These are phyloP conservation scores for Sarcoramphus papa DNA, from an alignment of 2,797 vertebrate species.

Conservation along the genomic window DNA sequence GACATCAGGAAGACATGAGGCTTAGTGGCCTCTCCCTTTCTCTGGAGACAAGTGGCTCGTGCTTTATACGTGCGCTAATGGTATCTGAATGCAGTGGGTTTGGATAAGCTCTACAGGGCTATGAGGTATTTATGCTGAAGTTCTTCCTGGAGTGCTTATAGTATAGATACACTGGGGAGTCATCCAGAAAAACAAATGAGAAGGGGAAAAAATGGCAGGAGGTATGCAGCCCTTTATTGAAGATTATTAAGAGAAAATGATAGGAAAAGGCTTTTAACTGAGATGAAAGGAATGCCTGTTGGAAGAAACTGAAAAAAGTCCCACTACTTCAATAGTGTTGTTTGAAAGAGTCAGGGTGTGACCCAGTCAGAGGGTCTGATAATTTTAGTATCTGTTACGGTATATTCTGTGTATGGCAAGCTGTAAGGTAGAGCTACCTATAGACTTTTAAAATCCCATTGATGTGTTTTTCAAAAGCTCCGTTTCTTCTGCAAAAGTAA, in stretches of 20 bases:
- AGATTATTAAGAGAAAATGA: not conserved
- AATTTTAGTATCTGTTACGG: not conserved
- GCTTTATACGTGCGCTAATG: not conserved
- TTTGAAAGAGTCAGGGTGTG: not conserved
- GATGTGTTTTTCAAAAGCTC: not conserved
- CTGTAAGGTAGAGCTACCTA: not conserved
- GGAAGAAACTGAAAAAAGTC: not conserved
- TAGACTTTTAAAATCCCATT: not conserved
- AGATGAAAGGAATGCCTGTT: conserved; percentile 5
- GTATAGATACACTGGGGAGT: not conserved
- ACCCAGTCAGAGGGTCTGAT: not conserved
- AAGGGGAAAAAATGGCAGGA: not conserved
- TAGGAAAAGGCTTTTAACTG: conserved; percentile 8
- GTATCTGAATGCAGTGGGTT: not conserved
- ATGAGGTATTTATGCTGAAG: not conserved
- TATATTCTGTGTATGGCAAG: not conserved
- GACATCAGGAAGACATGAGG: not conserved
- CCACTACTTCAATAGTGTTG: not conserved
- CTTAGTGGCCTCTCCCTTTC: not conserved
- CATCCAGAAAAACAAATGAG: not conserved
- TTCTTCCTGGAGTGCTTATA: not conserved
- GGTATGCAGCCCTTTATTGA: not conserved
- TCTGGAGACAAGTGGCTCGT: not conserved
- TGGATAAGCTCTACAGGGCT: not conserved
- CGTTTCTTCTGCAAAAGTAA: not conserved